Evolutionary conservation across 2,888 invertebrate genomes (phyloP).

Genomic region (Monopis laevigella): DNA sequence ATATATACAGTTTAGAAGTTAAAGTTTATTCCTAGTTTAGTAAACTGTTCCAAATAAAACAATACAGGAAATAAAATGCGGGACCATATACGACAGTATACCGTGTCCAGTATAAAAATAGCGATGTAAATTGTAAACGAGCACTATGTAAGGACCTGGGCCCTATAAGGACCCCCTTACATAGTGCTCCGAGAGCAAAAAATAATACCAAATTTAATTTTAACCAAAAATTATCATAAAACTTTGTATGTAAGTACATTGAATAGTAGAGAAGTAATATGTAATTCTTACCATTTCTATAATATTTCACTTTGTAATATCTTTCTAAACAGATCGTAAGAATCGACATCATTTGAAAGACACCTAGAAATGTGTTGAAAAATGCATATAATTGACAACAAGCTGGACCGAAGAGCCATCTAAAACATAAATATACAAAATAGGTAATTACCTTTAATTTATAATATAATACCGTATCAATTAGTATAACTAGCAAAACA

Average conservation of each 20-base stretch:
- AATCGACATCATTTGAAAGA: constrained; percentile 61
- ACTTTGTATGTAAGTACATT: not conserved
- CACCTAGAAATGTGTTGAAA: constrained; percentile 62
- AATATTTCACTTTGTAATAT: constrained; percentile 51
- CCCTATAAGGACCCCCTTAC: not conserved
- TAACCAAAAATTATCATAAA: constrained; percentile 1
- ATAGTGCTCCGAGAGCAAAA: not conserved
- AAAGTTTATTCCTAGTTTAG: too few relatives aligned
- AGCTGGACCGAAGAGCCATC: constrained; percentile 64
- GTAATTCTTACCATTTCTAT: constrained; percentile 46
- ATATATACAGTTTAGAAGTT: too few relatives aligned
- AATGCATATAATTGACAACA: constrained; percentile 66
- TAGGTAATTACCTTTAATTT: too few relatives aligned
- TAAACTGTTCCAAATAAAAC: too few relatives aligned
- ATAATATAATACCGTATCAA: too few relatives aligned
- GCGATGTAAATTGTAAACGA: too few relatives aligned
- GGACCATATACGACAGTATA: too few relatives aligned
- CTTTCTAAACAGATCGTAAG: constrained; percentile 58
- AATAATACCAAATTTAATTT: not conserved
- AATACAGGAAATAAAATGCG: too few relatives aligned
- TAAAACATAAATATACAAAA: constrained; percentile 30
- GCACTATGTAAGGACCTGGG: too few relatives aligned
- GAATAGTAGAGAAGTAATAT: constrained; percentile 6
- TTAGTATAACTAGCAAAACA: too few relatives aligned
- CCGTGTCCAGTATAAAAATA: too few relatives aligned